Evolutionary conservation across 2,888 invertebrate species (phyloP).

Genomic region (Hyposoter dolosus): DNA sequence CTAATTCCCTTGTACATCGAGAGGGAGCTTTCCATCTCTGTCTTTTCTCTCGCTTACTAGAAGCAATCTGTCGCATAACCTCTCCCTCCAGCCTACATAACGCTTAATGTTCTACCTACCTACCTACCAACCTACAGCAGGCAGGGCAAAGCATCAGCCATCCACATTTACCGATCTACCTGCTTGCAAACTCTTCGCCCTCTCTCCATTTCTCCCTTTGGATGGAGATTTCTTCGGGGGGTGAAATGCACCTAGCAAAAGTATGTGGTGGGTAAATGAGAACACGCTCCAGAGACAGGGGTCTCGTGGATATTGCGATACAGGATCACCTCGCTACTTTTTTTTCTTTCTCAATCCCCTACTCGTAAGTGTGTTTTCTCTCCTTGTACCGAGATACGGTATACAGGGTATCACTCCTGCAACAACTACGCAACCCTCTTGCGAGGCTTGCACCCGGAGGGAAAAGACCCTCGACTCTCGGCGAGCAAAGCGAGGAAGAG

Average conservation of each 20-base stretch:
- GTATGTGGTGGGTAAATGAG: slow-evolving; percentile 80
- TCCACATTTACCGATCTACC: slow-evolving; percentile 76
- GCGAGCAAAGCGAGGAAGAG: slow-evolving; percentile 23
- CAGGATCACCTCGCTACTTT: slow-evolving; percentile 37
- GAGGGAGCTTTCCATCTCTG: slow-evolving; percentile 72
- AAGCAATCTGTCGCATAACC: slow-evolving; percentile 48
- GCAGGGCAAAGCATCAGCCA: slow-evolving; percentile 13
- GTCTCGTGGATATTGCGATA: slow-evolving; percentile 70
- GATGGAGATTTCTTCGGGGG: slow-evolving; percentile 67
- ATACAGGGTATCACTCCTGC: slow-evolving; percentile 42
- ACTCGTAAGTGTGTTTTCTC: slow-evolving; percentile 52
- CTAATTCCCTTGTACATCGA: slow-evolving; percentile 83
- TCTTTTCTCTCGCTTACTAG: slow-evolving; percentile 53
- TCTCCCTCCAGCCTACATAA: slow-evolving; percentile 65
- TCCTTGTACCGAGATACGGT: slow-evolving; percentile 34
- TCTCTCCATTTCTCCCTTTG: slow-evolving; percentile 35
- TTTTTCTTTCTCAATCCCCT: slow-evolving; percentile 42
- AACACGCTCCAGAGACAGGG: slow-evolving; percentile 84
- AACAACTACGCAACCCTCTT: slow-evolving; percentile 58
- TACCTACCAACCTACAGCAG: slow-evolving; percentile 73
- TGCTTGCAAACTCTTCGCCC: slow-evolving; percentile 72
- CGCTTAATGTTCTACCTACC: slow-evolving; percentile 67
- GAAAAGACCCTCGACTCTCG: slow-evolving; percentile 57
- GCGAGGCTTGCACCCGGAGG: slow-evolving; percentile 48
- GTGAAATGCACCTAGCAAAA: slow-evolving; percentile 76